Conservation (phyloP, 2,888 invertebrate genomes). For the Heliconius erato region DNA sequence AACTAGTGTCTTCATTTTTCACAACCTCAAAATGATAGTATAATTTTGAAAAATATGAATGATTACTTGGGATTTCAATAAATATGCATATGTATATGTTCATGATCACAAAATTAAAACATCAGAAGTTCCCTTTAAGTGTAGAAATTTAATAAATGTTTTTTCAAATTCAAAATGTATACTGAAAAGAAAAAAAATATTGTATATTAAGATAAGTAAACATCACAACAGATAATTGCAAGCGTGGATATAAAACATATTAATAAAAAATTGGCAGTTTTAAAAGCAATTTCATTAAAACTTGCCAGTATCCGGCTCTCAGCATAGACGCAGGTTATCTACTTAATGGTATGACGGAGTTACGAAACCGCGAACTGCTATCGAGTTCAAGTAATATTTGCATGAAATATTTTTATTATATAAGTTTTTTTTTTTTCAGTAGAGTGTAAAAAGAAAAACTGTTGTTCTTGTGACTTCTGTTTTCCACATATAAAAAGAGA, state of each 20-base stretch:
- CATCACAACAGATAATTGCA: not conserved
- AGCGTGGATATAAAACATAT: not conserved
- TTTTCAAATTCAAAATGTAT: not conserved
- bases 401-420: slow-evolving; percentile 5
- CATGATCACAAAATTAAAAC: not conserved
- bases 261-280: slow-evolving; percentile 27
- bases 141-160: not conserved
- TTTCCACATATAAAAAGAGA: too few relatives aligned
- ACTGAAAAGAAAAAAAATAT: not conserved
- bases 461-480: too few relatives aligned
- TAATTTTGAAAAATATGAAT: too few relatives aligned
- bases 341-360: slow-evolving; percentile 34
- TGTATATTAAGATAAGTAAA: not conserved
- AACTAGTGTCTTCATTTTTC: not conserved
- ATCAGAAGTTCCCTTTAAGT: not conserved
- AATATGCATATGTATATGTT: not conserved
- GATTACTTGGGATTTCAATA: too few relatives aligned
- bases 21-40: too few relatives aligned
- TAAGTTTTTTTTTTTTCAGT: not conserved
- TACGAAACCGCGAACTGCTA: slow-evolving; percentile 13
- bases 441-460: too few relatives aligned
- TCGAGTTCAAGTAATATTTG: slow-evolving; percentile 13
- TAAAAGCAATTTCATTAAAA: slow-evolving; percentile 37
- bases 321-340: slow-evolving; percentile 28
- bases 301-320: slow-evolving; percentile 5